phyloP scores from a whole-genome alignment of 2,888 invertebrate species.

The Platypus cylindrus region DNA sequence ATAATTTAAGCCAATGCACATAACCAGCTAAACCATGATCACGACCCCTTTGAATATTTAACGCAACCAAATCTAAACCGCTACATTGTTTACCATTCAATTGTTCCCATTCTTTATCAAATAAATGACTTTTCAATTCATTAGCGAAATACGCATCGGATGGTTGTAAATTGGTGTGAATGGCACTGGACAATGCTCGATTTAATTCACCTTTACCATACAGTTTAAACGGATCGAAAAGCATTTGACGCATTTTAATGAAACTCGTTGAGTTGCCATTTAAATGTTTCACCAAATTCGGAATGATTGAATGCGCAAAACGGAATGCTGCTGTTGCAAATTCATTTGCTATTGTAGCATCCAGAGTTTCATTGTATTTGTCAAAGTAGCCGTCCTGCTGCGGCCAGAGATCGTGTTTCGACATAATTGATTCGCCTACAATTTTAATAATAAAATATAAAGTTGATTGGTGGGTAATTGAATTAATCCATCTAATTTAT shows the following conservation, averaged over 20 bases:
- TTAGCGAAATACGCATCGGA: slow-evolving; percentile 49
- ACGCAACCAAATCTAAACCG: slow-evolving; percentile 72
- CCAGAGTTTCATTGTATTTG: slow-evolving; percentile 50
- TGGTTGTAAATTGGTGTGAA: slow-evolving; percentile 48
- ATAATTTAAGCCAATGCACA: slow-evolving; percentile 61
- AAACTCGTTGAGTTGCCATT: slow-evolving; percentile 39
- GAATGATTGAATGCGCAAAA: slow-evolving; percentile 78
- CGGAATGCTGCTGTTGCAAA: slow-evolving; percentile 78
- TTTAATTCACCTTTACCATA: slow-evolving; percentile 51
- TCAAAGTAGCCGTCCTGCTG: slow-evolving; percentile 38
- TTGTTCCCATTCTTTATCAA: slow-evolving; percentile 38
- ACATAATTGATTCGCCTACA: slow-evolving; percentile 43
- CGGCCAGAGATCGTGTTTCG: slow-evolving; percentile 41
- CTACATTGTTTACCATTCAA: slow-evolving; percentile 35
- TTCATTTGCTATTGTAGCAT: slow-evolving; percentile 70
- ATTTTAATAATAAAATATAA: too few relatives aligned
- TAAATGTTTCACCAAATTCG: slow-evolving; percentile 56
- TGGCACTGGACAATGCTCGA: slow-evolving; percentile 51
- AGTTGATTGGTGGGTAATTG: too few relatives aligned
- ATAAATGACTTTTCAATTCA: slow-evolving; percentile 55
- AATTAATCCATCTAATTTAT: too few relatives aligned
- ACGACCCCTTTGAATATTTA: slow-evolving; percentile 79
- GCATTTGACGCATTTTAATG: slow-evolving; percentile 62
- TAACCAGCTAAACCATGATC: slow-evolving; percentile 81
- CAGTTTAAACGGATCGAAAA: slow-evolving; percentile 66